Conservation (phyloP, 2,888 invertebrate species). For the Julus scanicus region DNA sequence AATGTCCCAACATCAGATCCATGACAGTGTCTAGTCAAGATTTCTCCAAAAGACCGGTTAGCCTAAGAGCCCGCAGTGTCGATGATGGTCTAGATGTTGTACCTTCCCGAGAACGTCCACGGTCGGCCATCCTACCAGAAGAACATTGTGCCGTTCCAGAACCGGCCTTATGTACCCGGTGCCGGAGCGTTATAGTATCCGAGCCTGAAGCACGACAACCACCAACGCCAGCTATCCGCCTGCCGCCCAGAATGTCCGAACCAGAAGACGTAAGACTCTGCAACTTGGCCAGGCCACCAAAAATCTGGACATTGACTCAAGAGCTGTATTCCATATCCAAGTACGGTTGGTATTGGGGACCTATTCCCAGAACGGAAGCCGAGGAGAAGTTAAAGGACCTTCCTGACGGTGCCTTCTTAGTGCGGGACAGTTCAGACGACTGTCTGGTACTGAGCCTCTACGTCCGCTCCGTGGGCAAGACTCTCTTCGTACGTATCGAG, state of each 20-base stretch:
- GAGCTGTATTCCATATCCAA: conserved; percentile 34
- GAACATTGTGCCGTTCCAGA: not conserved
- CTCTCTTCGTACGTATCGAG: conserved; percentile 29
- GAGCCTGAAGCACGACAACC: not conserved
- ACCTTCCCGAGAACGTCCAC: not conserved
- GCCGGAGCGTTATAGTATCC: not conserved
- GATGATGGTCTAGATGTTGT: not conserved
- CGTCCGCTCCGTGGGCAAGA: conserved; percentile 45
- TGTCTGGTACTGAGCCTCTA: conserved; percentile 34
- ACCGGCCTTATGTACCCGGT: not conserved
- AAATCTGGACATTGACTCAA: not conserved
- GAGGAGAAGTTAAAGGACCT: not conserved
- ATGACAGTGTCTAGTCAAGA: too few relatives aligned
- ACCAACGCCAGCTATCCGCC: not conserved
- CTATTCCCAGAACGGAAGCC: conserved; percentile 46
- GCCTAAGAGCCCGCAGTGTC: not conserved
- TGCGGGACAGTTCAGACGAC: conserved; percentile 51
- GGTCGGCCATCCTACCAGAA: not conserved
- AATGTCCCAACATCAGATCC: not conserved
- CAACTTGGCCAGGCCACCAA: not conserved
- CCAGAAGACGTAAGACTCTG: not conserved
- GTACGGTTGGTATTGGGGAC: conserved; percentile 54
- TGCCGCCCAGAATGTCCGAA: not conserved
- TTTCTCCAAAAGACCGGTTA: not conserved
- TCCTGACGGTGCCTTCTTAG: conserved; percentile 50